Evolutionary conservation across 1,140 invertebrate genomes (phyloP), one percentile per base, ranked within the genome.

Genomic region (Lepidostoma basale): DNA sequence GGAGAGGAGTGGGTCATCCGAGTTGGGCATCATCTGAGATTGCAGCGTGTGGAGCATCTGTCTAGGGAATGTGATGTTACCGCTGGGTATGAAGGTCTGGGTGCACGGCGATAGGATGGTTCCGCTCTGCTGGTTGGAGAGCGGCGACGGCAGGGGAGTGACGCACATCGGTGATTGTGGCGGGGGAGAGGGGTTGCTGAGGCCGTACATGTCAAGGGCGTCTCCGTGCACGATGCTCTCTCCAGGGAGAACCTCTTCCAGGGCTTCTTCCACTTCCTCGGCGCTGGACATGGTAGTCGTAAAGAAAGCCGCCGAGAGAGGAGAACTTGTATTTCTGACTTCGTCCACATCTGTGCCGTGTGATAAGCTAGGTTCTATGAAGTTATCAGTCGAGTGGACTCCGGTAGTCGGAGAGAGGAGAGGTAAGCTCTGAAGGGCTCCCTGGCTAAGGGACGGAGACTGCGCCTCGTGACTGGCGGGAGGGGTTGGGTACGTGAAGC

Each of bases 211-310:
- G 72, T 88, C 88, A 64, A 87, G 79, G 2, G 76, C 72, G 60
- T 86, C 85, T 59, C 84, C 79, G 73, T 72, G 70, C 12, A 72
- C 70, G 16, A 86, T 83, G 33, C 85, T 89, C 79, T 92, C 90
- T 68, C 89, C 89, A 2, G 92, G 91, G 14, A 93, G 77, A 0
- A 93, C 91, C 77, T 93, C 91, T 75, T 89, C 89, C 22, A 93
- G 77, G 0, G 91, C 91, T 77, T 92, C 90, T 77, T 93, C 91
- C 0, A 93, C 91, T 69, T 91, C 92, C 70, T 91, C 92, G 14
- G 91, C 90, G 52, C 90, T 92, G 0, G 91, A 92, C 85, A 93
- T 92, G 16, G 90, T 90, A n/a, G 89, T 89, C n/a, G 90, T 91
- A 76, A 92, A 93, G 77, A 92, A 93, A 0, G 91, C 90, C 23